These are phyloP conservation scores for Neocrepidodera transversa DNA, from an alignment of 2,888 invertebrate genomes.

Conservation along the genomic window DNA sequence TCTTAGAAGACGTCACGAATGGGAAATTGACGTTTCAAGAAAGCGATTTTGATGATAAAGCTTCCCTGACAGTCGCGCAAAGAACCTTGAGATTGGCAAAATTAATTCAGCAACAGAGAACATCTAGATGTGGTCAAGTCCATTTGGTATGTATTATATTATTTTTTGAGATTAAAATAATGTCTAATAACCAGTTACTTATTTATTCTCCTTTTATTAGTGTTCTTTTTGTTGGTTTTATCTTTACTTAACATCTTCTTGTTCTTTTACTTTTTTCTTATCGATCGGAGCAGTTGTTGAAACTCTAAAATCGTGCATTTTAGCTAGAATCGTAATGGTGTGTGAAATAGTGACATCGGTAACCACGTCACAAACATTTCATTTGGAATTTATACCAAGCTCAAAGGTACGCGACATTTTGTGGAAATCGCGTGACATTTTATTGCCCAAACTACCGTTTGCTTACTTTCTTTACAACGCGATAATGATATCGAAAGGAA, in stretches of 20 bases:
- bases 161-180: no score
- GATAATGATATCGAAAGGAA: constrained; percentile 16
- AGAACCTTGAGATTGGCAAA: constrained; percentile 73
- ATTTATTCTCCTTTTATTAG: no score
- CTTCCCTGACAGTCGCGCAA: constrained; percentile 72
- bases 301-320: no score
- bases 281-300: no score
- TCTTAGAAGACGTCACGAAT: constrained; percentile 33
- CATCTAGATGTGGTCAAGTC: constrained; percentile 54
- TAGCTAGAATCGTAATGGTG: no score
- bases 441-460: constrained; percentile 15
- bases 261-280: no score
- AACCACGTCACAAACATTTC: constrained; percentile 6
- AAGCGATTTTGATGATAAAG: constrained; percentile 57
- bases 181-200: no score
- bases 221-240: no score
- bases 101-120: constrained; percentile 71
- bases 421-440: constrained; percentile 22
- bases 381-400: constrained; percentile 14
- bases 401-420: constrained; percentile 12
- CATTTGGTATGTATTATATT: constrained; percentile 20
- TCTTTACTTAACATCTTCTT: no score
- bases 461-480: constrained; percentile 13
- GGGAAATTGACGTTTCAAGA: constrained; percentile 42
- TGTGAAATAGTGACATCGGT: background rate